Percentiles rank a stretch among this genome's conserved stretches.
These are phyloP conservation scores for Cricetomys ansorgei DNA, from an alignment of 2,113 vertebrate species.

Conservation along the genomic window DNA sequence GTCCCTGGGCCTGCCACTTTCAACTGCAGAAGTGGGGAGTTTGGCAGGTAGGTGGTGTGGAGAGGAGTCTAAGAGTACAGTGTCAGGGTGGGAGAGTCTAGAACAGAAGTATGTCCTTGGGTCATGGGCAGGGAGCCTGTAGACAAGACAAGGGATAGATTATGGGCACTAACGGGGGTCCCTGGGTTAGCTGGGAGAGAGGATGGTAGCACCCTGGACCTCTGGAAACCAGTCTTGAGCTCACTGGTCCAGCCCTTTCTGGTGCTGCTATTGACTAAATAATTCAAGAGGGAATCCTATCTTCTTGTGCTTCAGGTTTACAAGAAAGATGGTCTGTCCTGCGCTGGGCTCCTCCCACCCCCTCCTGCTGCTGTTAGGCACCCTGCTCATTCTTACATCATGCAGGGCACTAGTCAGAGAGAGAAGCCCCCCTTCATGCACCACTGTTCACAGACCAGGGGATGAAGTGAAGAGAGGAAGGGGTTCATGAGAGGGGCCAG, in stretches of 20 bases:
- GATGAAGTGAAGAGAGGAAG: neutral
- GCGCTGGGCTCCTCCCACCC: neutral
- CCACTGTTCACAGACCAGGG: neutral
- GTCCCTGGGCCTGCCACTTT: neutral
- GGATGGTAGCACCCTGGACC: neutral
- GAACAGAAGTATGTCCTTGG: neutral
- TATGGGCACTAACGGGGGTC: slow-evolving; percentile 9
- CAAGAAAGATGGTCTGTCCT: neutral
- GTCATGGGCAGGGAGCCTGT: neutral
- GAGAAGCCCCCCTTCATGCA: neutral
- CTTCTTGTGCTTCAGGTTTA: slow-evolving; percentile 18
- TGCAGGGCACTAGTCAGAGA: neutral
- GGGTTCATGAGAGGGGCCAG: neutral
- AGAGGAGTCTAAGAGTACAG: neutral
- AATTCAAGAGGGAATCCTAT: neutral
- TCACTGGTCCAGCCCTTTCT: slow-evolving; percentile 11
- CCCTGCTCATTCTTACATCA: neutral
- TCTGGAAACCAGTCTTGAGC: slow-evolving; percentile 51
- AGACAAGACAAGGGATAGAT: slow-evolving; percentile 54
- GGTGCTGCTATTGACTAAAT: slow-evolving; percentile 50
- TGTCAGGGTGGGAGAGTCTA: neutral
- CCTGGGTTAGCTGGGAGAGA: slow-evolving; percentile 56
- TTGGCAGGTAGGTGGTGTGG: neutral
- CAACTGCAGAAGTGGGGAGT: neutral
- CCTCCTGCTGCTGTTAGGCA: neutral